Evolutionary conservation across 1,140 invertebrate genomes (phyloP).

Genomic region (Delia radicum): DNA sequence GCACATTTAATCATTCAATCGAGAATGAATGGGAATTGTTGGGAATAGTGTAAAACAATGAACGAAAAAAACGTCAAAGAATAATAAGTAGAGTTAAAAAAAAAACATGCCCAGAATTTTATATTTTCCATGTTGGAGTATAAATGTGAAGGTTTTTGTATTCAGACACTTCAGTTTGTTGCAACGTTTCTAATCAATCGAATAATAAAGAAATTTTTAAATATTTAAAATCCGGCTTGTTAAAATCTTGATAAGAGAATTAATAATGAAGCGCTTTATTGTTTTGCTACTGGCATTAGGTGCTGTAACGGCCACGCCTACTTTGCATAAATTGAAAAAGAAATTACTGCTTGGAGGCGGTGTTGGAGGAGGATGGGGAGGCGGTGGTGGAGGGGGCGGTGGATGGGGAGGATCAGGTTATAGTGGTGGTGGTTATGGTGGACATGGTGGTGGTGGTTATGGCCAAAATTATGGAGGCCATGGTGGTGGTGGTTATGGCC

Average conservation of each 20-base stretch:
- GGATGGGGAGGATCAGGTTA: neutral
- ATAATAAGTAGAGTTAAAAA: neutral
- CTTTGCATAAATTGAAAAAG: neutral
- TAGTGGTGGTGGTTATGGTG: neutral
- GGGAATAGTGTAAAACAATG: too few species aligned
- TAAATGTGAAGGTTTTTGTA: slow-evolving; percentile 1
- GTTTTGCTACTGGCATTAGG: neutral
- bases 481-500: neutral
- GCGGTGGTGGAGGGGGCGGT: neutral
- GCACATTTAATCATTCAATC: too few species aligned
- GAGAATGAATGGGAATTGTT: too few species aligned
- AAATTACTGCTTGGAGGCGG: neutral
- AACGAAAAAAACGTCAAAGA: too few species aligned
- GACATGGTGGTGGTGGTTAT: neutral
- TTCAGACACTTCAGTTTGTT: neutral
- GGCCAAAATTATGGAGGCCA: slow-evolving; percentile 4
- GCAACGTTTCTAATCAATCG: neutral
- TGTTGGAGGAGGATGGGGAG: neutral
- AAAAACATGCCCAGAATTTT: neutral
- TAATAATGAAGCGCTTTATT: neutral
- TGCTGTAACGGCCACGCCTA: neutral
- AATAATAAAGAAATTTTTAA: neutral
- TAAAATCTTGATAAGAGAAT: neutral
- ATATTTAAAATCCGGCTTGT: neutral
- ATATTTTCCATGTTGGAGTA: neutral